These are phyloP conservation scores for Drosophila bocqueti DNA, from an alignment of 1,140 invertebrate species.

Conservation along the genomic window DNA sequence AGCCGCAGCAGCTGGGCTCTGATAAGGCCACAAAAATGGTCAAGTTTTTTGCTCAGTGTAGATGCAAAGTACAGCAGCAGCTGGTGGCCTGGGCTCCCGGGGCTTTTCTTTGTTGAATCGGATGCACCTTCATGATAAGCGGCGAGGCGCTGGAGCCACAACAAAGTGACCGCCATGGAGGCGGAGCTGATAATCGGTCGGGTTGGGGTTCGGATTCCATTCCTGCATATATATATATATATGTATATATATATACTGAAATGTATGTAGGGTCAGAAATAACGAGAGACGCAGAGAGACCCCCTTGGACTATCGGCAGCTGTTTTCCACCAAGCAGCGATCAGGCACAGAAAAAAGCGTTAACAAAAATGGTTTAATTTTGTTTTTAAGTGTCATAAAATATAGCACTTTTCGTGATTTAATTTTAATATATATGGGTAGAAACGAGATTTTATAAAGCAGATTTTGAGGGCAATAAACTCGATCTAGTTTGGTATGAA, in stretches of 20 bases:
- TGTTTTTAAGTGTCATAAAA: background rate
- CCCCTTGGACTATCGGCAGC: constrained; percentile 21
- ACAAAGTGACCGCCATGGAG: constrained; percentile 58
- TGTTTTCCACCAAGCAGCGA: background rate
- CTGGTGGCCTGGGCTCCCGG: constrained; percentile 6
- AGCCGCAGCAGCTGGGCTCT: background rate
- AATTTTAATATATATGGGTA: background rate
- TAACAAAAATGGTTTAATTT: background rate
- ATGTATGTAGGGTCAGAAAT: constrained; percentile 17
- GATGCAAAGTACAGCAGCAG: constrained; percentile 51
- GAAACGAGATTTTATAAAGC: background rate
- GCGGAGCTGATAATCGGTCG: constrained; percentile 10
- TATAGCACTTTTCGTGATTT: background rate
- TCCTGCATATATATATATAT: background rate
- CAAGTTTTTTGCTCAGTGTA: constrained; percentile 36
- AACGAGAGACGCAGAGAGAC: background rate
- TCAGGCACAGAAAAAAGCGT: constrained; percentile 12
- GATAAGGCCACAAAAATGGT: background rate
- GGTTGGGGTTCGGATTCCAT: background rate
- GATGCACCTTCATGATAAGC: constrained; percentile 57
- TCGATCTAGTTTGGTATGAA: background rate
- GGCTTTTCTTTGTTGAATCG: constrained; percentile 28
- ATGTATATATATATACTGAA: background rate
- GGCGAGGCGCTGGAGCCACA: constrained; percentile 18
- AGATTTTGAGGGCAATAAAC: background rate